Base-by-base conservation (phyloP, 2,888 invertebrate genomes). In the Acleris sparsana region DNA sequence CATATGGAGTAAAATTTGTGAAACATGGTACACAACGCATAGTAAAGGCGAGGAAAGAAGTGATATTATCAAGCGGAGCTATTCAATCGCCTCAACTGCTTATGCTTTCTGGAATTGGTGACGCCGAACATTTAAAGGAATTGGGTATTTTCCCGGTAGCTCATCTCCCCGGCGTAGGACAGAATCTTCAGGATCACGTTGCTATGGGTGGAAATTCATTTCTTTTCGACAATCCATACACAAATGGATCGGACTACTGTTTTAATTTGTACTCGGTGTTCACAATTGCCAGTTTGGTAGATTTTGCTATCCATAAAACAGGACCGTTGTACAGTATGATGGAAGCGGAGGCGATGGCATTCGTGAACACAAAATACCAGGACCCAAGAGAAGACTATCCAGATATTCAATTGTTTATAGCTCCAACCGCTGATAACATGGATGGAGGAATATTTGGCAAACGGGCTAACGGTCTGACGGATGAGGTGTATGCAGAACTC, bases 41-140 rank as follows among this genome's bases (percentile, higher is more conserved):
- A n/a, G 93, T 95, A 0, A 90, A 86, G 69, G 96, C 96, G 0
- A 93, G 91, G 9, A 95, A 94, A 75, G 98, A 98, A 86, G 94
- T 99, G 0, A 96, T 99, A 69, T 82, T 99, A 48, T 95, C 97
- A 18, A 97, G 97, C 0, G 99, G 98, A 1, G 87, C 97, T 0
- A 93, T 98, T 70, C 96, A 96, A 78, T 95, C 97, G 3, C 97
- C 98, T 0, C 97, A 98, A 80, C 76, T 98, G 18, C 89, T 98
- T 43, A 96, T 97, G 97, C 81, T 98, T 51, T 97, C 97, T 1
- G 98, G 98, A 0, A 93, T 97, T 13, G 97, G 97, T 4, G 95
- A 96, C 0, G 86, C 86, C 5, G 85, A 93, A 9, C 95, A 96
- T 77, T 87, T 97, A 4, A 83, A 90, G 59, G 91, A 95, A 53